Evolutionary conservation across 1,140 invertebrate species (phyloP).

Genomic region (Sycophaga agraensis): DNA sequence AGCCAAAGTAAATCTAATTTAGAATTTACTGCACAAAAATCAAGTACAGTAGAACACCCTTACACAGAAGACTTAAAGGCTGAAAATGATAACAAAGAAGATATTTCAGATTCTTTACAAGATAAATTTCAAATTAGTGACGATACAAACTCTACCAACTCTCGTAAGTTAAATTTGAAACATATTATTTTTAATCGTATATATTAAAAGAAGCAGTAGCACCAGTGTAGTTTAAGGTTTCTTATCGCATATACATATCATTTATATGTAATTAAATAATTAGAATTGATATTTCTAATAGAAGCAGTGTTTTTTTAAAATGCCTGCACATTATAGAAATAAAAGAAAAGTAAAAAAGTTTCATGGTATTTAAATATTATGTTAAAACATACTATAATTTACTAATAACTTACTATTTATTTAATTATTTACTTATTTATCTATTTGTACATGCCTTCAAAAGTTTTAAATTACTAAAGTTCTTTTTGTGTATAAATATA

Average conservation of each 20-base stretch:
- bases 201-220: constrained; percentile 9
- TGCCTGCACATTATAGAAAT: constrained; percentile 37
- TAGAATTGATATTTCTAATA: constrained; percentile 25
- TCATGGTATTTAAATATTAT: constrained; percentile 31
- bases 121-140: background rate
- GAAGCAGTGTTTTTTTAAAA: constrained; percentile 26
- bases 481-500: constrained; percentile 15
- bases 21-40: background rate
- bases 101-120: too few species aligned
- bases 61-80: background rate
- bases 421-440: background rate
- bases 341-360: constrained; percentile 35
- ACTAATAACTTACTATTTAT: background rate
- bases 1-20: background rate
- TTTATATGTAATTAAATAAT: constrained; percentile 38
- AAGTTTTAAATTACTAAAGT: background rate
- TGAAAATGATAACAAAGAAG: background rate
- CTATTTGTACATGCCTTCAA: constrained; percentile 6
- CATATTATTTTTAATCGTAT: background rate
- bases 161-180: background rate
- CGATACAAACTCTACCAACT: background rate
- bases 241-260: constrained; percentile 17
- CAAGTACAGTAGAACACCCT: background rate
- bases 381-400: background rate
- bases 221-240: constrained; percentile 40